phyloP scores from a whole-genome alignment of 2,888 invertebrate genomes.

The Platycheirus albimanus region DNA sequence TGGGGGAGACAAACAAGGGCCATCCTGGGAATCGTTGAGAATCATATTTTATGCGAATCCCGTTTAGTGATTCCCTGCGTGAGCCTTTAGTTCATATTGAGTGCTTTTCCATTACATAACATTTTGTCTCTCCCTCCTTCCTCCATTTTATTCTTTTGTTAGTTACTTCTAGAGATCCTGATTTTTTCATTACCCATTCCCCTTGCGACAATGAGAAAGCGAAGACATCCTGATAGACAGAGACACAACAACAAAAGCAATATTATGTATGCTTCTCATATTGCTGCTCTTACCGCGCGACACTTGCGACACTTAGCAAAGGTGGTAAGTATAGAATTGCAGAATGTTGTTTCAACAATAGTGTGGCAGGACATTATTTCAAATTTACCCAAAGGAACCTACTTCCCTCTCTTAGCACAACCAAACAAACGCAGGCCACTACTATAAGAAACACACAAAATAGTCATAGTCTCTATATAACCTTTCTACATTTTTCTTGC shows the following conservation, averaged over 20 bases:
- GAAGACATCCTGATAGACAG: constrained; percentile 4
- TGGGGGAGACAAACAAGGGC: constrained; percentile 47
- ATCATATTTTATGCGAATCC: constrained; percentile 71
- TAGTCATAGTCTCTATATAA: constrained; percentile 18
- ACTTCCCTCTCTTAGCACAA: background rate
- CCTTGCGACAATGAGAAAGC: too few relatives aligned
- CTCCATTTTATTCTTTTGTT: constrained; percentile 35
- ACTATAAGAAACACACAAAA: background rate
- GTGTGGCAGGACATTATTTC: constrained; percentile 50
- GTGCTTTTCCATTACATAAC: constrained; percentile 68
- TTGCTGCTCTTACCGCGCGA: constrained; percentile 42
- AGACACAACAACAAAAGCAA: constrained; percentile 38
- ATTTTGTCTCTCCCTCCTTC: background rate
- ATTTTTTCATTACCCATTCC: constrained; percentile 23
- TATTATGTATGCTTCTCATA: constrained; percentile 9
- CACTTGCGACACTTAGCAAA: constrained; percentile 59
- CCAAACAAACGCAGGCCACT: too few relatives aligned
- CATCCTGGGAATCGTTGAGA: constrained; percentile 56
- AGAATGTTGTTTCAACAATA: background rate
- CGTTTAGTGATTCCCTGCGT: constrained; percentile 72
- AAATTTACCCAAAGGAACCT: constrained; percentile 37
- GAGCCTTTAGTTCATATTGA: constrained; percentile 67
- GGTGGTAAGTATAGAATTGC: background rate
- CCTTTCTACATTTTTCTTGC: constrained; percentile 25
- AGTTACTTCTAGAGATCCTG: background rate